Base-by-base conservation (phyloP, 2,113 vertebrate species). In the Equus przewalskii region DNA sequence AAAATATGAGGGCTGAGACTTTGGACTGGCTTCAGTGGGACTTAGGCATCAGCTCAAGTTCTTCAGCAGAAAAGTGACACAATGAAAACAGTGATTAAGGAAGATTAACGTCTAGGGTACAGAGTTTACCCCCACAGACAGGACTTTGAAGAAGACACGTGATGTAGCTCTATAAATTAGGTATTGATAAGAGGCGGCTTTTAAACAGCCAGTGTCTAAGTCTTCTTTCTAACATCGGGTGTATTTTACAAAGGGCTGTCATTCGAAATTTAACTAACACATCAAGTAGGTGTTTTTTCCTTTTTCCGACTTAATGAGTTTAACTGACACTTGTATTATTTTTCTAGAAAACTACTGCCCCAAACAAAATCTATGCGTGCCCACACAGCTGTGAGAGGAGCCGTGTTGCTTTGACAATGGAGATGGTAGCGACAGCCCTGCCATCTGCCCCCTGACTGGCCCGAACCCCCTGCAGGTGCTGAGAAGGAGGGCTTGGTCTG, bases 231-330 rank as follows among this genome's bases (percentile, higher is more conserved):
- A 13, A 33, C 18, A 8, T 2, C 6, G 15, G 49, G 36, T 3
- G 7, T 58, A 21, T 51, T 49, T 83, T 30, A 33, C 36, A 83
- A 72, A 84, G 41, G 24, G 44, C 10, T 58, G 19, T 69, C 54
- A 64, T 78, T 97, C 30, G 56, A 92, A 84, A 60, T 1, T 16
- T n/a, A 88, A 81, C 36, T 87, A 84, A 81, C 41, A 51, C 44
- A 51, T 19, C 5, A 82, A 69, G 19, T 65, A 22, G 69, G 49
- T 72, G 82, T 44, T 28, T 70, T 73, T 72, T 75, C 3, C 18
- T 24, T 89, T 96, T 92, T 85, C 60, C 67, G 76, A 73, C 85
- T 79, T 95, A 67, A 24, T 67, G 41, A 94, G 30, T 75, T 89
- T 70, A 94, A 81, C 33, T 30, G 76, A 86, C 51, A 26, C 33